Evolutionary conservation across 2,888 invertebrate species (phyloP), one percentile per base, ranked within the genome.

Genomic region (Drosophila meridionalis): DNA sequence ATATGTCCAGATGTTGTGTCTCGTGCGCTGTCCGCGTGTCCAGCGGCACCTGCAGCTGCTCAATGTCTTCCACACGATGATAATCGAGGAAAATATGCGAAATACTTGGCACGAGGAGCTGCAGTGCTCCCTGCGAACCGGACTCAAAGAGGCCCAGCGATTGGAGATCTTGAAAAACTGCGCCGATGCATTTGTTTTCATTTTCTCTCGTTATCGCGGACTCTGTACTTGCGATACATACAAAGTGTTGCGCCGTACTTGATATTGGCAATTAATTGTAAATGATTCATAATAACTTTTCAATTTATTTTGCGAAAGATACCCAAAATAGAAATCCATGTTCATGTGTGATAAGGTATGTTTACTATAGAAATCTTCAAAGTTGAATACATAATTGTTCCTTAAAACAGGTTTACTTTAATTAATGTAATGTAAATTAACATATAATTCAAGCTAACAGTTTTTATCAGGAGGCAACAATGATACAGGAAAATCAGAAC

Each of bases 31-130:
- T 68, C 64, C 72, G 0, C 63, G 76, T 0, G 75, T 91, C 14
- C 78, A 80, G 61, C 76, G 83, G 0, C 82, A 81, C 7, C 14
- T 92, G 11, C 69, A 77, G 58, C 63, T 83, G n/a, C 69, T 87
- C 11, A 48, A 78, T 1, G 73, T 69, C 3, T 87, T 91, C 40
- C 69, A 80, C 1, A 76, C 88, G 0, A 30, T 87, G 12, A 3
- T 73, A 6, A 58, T 89, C 30, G 83, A 87, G 63, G 91, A 90
- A 42, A 70, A 75, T 55, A 26, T 28, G 1, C 66, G 70, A 4
- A 76, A 76, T 8, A 80, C 69, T 0, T 92, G 92, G 92, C 90
- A 92, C 5, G 77, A 87, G 8, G 87, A 91, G 62, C 36, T 92
- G 42, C 43, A 72, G 4, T 45, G 62, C 11, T 82, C 91, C 0